phyloP scores from a whole-genome alignment of 2,888 invertebrate species.

The Galeruca laticollis region DNA sequence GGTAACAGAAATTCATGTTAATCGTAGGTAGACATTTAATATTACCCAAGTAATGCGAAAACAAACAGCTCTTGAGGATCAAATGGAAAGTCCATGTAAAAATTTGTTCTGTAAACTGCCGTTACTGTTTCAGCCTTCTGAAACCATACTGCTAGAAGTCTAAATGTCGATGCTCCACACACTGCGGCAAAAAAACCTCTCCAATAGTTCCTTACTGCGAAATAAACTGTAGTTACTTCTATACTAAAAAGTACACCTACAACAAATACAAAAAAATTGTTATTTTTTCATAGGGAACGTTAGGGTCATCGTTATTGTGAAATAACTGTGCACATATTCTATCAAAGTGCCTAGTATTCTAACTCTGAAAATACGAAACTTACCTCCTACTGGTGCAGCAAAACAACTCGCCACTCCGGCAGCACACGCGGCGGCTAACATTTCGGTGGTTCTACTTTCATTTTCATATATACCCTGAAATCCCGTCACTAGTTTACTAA shows the following conservation, averaged over 20 bases:
- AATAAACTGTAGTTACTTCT: constrained; percentile 98
- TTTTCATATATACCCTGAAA: constrained; percentile 96
- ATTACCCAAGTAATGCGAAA: constrained; percentile 91
- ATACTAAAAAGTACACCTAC: constrained; percentile 97
- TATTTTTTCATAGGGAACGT: background rate
- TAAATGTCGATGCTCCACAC: constrained; percentile 95
- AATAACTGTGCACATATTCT: too few relatives aligned
- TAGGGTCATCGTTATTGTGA: background rate
- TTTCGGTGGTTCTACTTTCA: constrained; percentile 94
- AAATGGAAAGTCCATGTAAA: constrained; percentile 95
- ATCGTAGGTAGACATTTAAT: background rate
- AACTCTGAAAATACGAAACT: constrained; percentile 9
- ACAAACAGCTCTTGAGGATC: constrained; percentile 96
- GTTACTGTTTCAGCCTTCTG: constrained; percentile 93
- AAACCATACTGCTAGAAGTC: constrained; percentile 94
- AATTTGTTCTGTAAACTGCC: constrained; percentile 92
- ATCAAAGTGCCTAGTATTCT: too few relatives aligned
- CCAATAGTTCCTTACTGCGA: constrained; percentile 99
- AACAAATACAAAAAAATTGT: constrained; percentile 9
- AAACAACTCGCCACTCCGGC: constrained; percentile 96
- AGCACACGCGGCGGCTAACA: constrained; percentile 98
- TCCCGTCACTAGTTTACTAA: constrained; percentile 92
- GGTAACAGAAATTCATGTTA: background rate
- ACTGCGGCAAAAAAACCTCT: constrained; percentile 98
- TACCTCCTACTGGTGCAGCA: constrained; percentile 95